phyloP scores from a whole-genome alignment of 2,888 invertebrate genomes.

The Andrena minutula region DNA sequence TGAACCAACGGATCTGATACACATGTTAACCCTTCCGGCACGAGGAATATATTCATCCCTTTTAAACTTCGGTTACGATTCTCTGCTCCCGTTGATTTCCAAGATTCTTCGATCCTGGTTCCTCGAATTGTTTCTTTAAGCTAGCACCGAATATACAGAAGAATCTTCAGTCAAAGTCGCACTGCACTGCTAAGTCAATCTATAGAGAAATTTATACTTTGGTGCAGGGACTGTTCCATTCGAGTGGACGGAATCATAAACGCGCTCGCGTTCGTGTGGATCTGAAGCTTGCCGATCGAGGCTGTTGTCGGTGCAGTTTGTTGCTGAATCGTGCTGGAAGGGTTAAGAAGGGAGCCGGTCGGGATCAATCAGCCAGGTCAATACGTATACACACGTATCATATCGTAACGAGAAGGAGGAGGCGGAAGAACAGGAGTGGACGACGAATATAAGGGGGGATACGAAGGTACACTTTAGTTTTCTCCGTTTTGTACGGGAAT shows the following conservation, averaged over 20 bases:
- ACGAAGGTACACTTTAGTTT: conserved; percentile 56
- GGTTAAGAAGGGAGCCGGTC: conserved; percentile 59
- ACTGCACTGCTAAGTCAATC: too few species aligned
- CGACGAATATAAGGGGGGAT: conserved; percentile 12
- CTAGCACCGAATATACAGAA: too few species aligned
- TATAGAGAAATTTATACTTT: too few species aligned
- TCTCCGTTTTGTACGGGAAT: conserved; percentile 58
- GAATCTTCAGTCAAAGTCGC: too few species aligned
- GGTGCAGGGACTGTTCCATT: too few species aligned
- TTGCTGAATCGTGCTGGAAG: conserved; percentile 20
- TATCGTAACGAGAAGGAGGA: conserved; percentile 68
- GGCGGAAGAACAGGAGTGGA: conserved; percentile 25
- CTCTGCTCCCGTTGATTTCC: not conserved
- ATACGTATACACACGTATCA: conserved; percentile 75
- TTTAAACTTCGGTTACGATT: not conserved
- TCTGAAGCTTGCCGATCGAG: not conserved
- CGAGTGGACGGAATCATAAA: too few species aligned
- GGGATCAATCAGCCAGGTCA: conserved; percentile 73
- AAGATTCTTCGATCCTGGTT: too few species aligned
- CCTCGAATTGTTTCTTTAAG: too few species aligned
- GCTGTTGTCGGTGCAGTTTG: not conserved
- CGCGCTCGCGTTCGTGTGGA: not conserved
- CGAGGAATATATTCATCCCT: not conserved
- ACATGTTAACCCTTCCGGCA: conserved; percentile 31
- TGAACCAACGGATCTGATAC: conserved; percentile 42